Evolutionary conservation across 1,140 invertebrate genomes (phyloP).

Genomic region (Listronotus oregonensis): DNA sequence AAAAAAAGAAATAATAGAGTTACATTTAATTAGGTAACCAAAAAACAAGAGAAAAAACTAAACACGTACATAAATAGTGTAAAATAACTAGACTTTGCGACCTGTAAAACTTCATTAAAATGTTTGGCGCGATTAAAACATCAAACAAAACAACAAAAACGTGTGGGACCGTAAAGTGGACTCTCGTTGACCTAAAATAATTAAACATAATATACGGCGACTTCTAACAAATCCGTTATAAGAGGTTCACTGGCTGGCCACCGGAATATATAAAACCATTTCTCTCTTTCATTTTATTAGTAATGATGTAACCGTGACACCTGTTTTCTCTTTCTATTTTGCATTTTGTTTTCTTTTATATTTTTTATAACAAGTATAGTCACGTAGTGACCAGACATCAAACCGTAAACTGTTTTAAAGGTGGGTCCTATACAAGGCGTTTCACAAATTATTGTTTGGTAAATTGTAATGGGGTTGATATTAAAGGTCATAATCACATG

Average conservation of each 20-base stretch:
- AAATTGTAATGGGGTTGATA: too few species aligned
- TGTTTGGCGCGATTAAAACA: too few species aligned
- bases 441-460: neutral
- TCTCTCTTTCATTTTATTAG: conserved; percentile 27
- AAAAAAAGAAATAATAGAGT: too few species aligned
- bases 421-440: neutral
- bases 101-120: too few species aligned
- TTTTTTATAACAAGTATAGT: neutral
- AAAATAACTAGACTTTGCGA: too few species aligned
- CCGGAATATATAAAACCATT: conserved; percentile 27
- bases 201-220: conserved; percentile 17
- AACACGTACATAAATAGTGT: too few species aligned
- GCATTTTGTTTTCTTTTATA: conserved; percentile 14
- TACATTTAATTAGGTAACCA: too few species aligned
- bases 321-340: conserved; percentile 33
- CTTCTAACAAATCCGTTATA: conserved; percentile 32
- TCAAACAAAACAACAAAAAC: conserved; percentile 5
- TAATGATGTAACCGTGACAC: conserved; percentile 29
- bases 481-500: too few species aligned
- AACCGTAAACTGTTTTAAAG: conserved; percentile 1
- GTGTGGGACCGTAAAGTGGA: conserved; percentile 11
- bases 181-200: conserved; percentile 28
- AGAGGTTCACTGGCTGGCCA: conserved; percentile 30
- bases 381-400: too few species aligned
- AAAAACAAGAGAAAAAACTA: too few species aligned